Percentiles rank a stretch among this genome's conserved stretches.
These are phyloP conservation scores for Aphaenogaster floridana DNA, from an alignment of 1,140 invertebrate species.

Conservation along the genomic window DNA sequence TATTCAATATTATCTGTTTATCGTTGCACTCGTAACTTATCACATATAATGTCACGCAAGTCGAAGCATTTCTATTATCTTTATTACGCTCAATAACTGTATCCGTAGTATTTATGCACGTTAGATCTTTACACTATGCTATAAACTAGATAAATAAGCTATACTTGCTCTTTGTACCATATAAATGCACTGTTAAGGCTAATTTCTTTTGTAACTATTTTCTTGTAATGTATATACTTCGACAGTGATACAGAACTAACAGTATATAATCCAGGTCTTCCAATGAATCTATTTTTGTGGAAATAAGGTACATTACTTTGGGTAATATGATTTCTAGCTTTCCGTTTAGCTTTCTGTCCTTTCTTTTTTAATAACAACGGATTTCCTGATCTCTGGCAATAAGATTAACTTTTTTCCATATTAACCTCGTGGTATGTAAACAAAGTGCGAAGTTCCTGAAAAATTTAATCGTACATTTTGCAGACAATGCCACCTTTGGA, in stretches of 20 bases:
- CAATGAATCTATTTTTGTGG: constrained; percentile 67
- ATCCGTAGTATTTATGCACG: constrained; percentile 12
- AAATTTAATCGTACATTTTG: constrained; percentile 75
- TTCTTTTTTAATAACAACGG: constrained; percentile 26
- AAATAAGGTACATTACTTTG: constrained; percentile 61
- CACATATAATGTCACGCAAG: constrained; percentile 4
- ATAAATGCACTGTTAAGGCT: constrained; percentile 24
- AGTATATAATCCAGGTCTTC: constrained; percentile 56
- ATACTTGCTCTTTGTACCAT: neutral
- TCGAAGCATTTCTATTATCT: constrained; percentile 5
- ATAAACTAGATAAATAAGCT: constrained; percentile 34
- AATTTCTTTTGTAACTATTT: constrained; percentile 57
- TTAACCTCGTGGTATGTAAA: constrained; percentile 28
- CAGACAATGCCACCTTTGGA: constrained; percentile 93
- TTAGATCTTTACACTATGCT: neutral
- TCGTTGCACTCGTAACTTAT: constrained; percentile 7
- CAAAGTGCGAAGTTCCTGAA: neutral
- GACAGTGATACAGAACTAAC: constrained; percentile 25
- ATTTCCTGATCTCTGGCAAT: constrained; percentile 20
- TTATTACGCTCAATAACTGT: constrained; percentile 16
- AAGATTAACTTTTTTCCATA: constrained; percentile 41
- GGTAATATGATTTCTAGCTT: constrained; percentile 44
- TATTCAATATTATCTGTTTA: constrained; percentile 22
- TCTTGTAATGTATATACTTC: constrained; percentile 32
- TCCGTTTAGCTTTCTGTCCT: neutral